These are phyloP conservation scores for Antheraea yamamai DNA, from an alignment of 2,888 invertebrate genomes.

Conservation along the genomic window DNA sequence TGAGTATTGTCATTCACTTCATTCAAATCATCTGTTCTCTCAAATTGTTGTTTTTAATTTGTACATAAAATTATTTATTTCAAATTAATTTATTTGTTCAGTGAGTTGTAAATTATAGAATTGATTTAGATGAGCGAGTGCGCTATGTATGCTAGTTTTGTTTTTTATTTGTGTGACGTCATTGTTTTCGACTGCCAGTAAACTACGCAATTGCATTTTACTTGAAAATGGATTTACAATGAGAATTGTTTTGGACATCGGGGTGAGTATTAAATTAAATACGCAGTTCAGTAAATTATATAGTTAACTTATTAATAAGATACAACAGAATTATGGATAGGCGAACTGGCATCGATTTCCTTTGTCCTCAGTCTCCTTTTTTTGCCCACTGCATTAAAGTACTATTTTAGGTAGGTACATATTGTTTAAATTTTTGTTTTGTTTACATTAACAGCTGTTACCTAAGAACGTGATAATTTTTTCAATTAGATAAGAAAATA, in stretches of 20 bases:
- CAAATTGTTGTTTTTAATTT: slow-evolving; percentile 70
- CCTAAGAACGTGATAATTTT: slow-evolving; percentile 46
- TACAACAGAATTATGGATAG: slow-evolving; percentile 39
- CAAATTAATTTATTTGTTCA: slow-evolving; percentile 59
- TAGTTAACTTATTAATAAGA: slow-evolving; percentile 25
- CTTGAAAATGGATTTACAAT: slow-evolving; percentile 78
- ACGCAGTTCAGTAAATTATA: slow-evolving; percentile 38
- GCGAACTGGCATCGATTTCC: slow-evolving; percentile 71
- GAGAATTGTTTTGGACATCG: slow-evolving; percentile 66
- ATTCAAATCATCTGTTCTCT: slow-evolving; percentile 76
- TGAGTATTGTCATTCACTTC: slow-evolving; percentile 56
- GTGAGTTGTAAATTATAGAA: slow-evolving; percentile 46
- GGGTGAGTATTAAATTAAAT: slow-evolving; percentile 58
- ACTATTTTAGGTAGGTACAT: slow-evolving; percentile 18
- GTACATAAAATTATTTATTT: slow-evolving; percentile 69
- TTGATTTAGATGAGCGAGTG: slow-evolving; percentile 49
- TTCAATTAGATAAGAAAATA: slow-evolving; percentile 26
- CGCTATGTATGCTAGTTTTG: slow-evolving; percentile 62
- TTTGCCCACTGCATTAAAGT: slow-evolving; percentile 35
- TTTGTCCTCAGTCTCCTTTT: slow-evolving; percentile 72
- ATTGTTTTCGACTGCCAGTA: slow-evolving; percentile 81
- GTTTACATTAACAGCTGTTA: slow-evolving; percentile 57
- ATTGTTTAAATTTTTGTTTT: slow-evolving; percentile 33
- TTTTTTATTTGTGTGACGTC: slow-evolving; percentile 81
- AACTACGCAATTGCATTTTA: slow-evolving; percentile 84